phyloP scores from a whole-genome alignment of 2,797 vertebrate genomes.

The Liasis olivaceus region DNA sequence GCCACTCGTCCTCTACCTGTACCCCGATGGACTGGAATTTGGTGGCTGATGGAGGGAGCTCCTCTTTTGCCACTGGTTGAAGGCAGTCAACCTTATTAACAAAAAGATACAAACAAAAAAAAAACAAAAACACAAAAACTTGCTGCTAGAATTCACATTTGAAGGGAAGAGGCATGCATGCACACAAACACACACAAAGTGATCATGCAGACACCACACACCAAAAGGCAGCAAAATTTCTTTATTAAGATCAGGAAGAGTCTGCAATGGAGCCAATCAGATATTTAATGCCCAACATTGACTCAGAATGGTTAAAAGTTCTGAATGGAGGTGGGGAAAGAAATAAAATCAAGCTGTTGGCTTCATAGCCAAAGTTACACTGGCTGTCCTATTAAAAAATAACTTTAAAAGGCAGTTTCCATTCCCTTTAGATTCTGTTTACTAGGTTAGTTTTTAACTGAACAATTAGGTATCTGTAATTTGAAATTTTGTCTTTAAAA shows the following conservation, averaged over 20 bases:
- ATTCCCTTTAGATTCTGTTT: neutral
- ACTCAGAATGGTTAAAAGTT: neutral
- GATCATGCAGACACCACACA: constrained; percentile 62
- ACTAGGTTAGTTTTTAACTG: neutral
- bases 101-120: constrained; percentile 74
- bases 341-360: constrained; percentile 23
- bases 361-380: neutral
- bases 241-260: neutral
- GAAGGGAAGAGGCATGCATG: constrained; percentile 60
- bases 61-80: constrained; percentile 92
- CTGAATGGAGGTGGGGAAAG: neutral
- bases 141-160: constrained; percentile 72
- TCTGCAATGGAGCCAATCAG: neutral
- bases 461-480: neutral
- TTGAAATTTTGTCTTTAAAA: neutral
- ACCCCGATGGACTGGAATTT: constrained; percentile 98
- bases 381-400: neutral
- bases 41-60: constrained; percentile 88
- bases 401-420: neutral
- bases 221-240: constrained; percentile 34
- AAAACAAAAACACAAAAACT: constrained; percentile 74
- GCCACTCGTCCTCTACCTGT: constrained; percentile 99
- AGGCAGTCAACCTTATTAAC: constrained; percentile 94
- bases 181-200: constrained; percentile 51
- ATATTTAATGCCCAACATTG: neutral